Evolutionary conservation across 2,113 vertebrate genomes (phyloP).

Genomic region (Etia nguti): DNA sequence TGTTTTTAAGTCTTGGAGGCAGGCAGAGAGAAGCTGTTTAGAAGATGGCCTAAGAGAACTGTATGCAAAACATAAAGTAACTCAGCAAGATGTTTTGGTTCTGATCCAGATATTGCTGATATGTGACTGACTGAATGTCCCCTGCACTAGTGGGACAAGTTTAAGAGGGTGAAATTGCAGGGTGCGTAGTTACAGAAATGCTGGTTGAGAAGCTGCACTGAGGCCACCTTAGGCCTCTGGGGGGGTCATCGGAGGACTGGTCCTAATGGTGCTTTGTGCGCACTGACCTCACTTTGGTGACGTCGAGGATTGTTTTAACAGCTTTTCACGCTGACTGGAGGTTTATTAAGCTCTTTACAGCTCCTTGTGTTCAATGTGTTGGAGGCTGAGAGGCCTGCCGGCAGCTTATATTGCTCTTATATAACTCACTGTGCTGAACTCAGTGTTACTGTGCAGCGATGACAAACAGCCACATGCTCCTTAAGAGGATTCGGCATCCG

Average conservation of each 20-base stretch:
- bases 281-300: neutral
- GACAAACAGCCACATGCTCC: neutral
- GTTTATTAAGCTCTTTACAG: neutral
- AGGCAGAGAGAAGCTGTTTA: neutral
- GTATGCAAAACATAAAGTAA: neutral
- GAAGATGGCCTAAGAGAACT: neutral
- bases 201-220: neutral
- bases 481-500: neutral
- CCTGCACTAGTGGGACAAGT: neutral
- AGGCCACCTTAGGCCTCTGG: neutral
- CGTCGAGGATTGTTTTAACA: neutral
- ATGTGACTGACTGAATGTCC: neutral
- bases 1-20: neutral
- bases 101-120: neutral
- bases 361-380: neutral
- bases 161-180: neutral
- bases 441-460: neutral
- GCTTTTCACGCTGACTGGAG: neutral
- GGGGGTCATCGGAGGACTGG: accelerated
- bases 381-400: neutral
- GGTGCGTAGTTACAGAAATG: neutral
- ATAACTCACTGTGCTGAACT: neutral
- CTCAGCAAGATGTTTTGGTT: neutral
- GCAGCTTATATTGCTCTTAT: neutral
- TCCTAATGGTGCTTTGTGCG: neutral